Percentiles rank a stretch among this genome's conserved stretches.
Conservation (phyloP, 2,888 invertebrate genomes). For the Stegana nigrithorax region DNA sequence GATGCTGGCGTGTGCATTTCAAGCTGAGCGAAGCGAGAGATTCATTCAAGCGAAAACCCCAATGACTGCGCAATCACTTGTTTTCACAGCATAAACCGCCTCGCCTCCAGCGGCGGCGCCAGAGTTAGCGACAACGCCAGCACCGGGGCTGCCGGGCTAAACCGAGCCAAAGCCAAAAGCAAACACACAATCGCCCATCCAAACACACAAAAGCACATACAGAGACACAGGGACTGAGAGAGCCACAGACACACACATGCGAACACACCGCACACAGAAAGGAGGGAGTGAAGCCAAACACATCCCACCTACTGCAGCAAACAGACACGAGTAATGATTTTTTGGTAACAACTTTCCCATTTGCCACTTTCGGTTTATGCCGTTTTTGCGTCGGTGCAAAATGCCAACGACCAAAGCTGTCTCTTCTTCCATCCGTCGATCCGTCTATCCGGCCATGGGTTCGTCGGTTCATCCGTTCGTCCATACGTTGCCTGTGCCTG, state of each 20-base stretch:
- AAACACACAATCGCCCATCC: no score
- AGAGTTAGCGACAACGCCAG: not conserved
- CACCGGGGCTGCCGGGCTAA: not conserved
- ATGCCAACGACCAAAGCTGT: not conserved
- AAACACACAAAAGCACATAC: not conserved
- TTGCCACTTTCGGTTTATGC: not conserved
- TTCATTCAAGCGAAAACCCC: slow-evolving; percentile 13
- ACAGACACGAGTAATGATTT: not conserved
- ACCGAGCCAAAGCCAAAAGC: not conserved
- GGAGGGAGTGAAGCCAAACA: not conserved
- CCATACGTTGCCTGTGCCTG: no score
- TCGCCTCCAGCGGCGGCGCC: no score
- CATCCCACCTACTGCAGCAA: not conserved
- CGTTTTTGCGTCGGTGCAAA: not conserved
- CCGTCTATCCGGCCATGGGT: no score
- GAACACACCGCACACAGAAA: not conserved
- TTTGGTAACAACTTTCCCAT: not conserved
- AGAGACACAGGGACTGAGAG: no score
- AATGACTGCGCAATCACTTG: slow-evolving; percentile 10
- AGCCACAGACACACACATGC: not conserved
- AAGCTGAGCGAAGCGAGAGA: not conserved
- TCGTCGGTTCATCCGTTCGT: no score
- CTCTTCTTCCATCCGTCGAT: not conserved
- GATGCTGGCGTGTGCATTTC: not conserved
- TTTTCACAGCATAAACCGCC: no score